Base-by-base conservation (phyloP, 1,140 invertebrate species). In the Coboldia fuscipes region DNA sequence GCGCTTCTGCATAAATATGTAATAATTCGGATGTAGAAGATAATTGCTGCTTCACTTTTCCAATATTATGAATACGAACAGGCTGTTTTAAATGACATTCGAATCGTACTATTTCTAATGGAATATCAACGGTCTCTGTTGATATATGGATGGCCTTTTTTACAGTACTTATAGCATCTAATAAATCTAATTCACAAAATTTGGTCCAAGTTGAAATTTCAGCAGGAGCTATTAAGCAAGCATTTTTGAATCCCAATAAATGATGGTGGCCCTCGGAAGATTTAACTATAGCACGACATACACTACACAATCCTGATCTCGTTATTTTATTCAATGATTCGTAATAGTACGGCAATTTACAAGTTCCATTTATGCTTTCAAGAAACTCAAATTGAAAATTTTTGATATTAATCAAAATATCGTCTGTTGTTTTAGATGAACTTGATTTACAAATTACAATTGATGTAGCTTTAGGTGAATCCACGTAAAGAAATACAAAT, bases 181-280 rank as follows among this genome's bases (percentile, higher is more conserved):
- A 46, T 42, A 12, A 85, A 49, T 88, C 79, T 14, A 86, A 62
- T 62, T 94, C 88, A 63, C 86, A 92, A 49, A 88, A 88, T 45
- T 76, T 80, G 0, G 86, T 92, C 85, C 85, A 93, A 18, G 80
- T 61, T 6, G 85, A 90, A 2, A 72, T 65, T 61, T 90, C 82
- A 12, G 78, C 75, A 41, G 80, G 82, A 8, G 81, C 75, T 39
- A 76, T 60, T 2, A 89, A 57, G 48, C 82, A 86, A 29, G 71
- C 67, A 30, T 66, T 65, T 37, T 79, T 68, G 44, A 86, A 88
- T 3, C 82, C 81, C 13, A 86, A 51, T 19, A 79, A 52, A 13
- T 61, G 55, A 15, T 61, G 57, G 34, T 58, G 37, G 16, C 38
- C 46, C 3, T 40, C 41, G 39, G 33, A 20, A 13, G 24, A 43